phyloP scores from a whole-genome alignment of 92 coral and sea anemone genomes.

The Galaxea fascicularis region DNA sequence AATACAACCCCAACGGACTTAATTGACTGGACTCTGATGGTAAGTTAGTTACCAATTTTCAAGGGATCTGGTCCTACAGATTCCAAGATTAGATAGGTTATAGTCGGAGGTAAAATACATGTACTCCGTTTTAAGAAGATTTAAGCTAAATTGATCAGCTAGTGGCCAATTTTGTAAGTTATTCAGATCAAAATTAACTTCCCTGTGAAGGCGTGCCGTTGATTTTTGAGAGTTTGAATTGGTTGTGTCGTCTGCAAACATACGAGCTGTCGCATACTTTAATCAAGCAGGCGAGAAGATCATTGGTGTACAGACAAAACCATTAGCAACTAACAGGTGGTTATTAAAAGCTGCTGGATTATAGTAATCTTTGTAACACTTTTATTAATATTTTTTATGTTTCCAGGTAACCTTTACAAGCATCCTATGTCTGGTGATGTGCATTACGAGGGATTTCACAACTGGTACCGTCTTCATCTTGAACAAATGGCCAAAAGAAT shows the following conservation, averaged over 20 bases:
- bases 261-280: neutral
- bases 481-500: neutral
- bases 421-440: neutral
- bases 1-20: neutral
- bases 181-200: neutral
- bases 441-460: neutral
- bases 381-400: too few relatives aligned
- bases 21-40: neutral
- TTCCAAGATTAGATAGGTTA: neutral
- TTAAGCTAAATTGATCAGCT: neutral
- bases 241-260: neutral
- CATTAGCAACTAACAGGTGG: too few relatives aligned
- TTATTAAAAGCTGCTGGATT: too few relatives aligned
- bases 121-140: neutral
- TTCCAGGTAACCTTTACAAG: neutral
- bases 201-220: neutral
- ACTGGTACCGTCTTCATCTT: neutral
- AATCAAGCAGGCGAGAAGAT: too few relatives aligned
- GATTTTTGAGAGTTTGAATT: neutral
- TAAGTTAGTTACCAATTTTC: neutral
- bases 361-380: too few relatives aligned
- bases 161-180: neutral
- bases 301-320: too few relatives aligned
- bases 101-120: neutral
- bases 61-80: neutral